Evolutionary conservation across 2,888 invertebrate genomes (phyloP).

Genomic region (Coenonympha arcania): DNA sequence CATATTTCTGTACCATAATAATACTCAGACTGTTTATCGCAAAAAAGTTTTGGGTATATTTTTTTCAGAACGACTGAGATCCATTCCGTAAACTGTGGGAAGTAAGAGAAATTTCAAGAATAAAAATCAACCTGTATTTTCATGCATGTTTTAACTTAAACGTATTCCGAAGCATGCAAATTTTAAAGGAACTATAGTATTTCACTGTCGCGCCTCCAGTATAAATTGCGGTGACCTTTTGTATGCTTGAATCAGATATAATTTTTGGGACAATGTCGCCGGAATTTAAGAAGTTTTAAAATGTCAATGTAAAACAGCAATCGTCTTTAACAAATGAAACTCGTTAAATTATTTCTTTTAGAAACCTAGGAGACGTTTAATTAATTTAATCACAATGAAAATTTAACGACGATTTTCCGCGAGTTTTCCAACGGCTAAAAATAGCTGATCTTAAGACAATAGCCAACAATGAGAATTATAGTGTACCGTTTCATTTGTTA

Average conservation of each 20-base stretch:
- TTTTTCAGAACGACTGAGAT: background rate
- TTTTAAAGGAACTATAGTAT: background rate
- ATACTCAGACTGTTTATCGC: no score
- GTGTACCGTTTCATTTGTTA: conserved; percentile 2
- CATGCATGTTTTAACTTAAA: background rate
- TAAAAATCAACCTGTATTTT: background rate
- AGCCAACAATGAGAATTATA: background rate
- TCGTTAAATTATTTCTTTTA: conserved; percentile 7
- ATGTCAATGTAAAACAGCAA: conserved; percentile 1
- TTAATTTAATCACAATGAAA: conserved; percentile 12
- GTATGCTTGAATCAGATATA: background rate
- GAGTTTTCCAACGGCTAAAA: background rate
- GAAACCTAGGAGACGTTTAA: conserved; percentile 7
- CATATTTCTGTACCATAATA: no score
- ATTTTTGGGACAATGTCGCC: background rate
- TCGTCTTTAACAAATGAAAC: background rate
- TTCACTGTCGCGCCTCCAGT: background rate
- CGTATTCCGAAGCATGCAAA: no score
- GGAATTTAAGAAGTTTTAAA: background rate
- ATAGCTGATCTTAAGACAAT: conserved; percentile 2
- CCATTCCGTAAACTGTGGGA: no score
- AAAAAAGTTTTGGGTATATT: no score
- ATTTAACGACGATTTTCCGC: background rate
- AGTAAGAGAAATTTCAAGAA: background rate
- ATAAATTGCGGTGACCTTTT: background rate